These are phyloP conservation scores for Gorsachius magnificus DNA, from an alignment of 2,797 vertebrate genomes.

Conservation along the genomic window DNA sequence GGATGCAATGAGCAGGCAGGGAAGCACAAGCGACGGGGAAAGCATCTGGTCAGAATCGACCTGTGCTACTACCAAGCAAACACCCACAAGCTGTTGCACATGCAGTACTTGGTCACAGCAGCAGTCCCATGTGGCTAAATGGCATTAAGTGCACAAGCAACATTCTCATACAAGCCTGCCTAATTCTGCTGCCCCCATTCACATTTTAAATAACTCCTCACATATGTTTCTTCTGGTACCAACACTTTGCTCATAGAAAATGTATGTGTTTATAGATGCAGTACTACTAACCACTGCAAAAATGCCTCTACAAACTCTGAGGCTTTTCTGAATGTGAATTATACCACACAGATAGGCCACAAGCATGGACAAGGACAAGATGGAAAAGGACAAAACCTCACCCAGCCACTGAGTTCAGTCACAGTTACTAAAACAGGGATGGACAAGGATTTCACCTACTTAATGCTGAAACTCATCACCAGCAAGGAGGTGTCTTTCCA, in stretches of 20 bases:
- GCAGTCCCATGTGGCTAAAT: accelerated
- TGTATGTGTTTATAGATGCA: not conserved
- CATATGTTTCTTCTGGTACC: not conserved
- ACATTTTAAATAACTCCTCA: not conserved
- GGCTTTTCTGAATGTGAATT: not conserved
- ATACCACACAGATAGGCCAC: not conserved
- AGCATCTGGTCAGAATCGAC: not conserved
- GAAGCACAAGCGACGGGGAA: not conserved
- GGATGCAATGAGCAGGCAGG: not conserved
- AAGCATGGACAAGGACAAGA: not conserved
- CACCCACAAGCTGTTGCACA: not conserved
- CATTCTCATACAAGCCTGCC: not conserved
- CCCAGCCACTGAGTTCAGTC: not conserved
- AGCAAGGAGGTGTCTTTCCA: not conserved
- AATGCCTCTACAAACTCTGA: not conserved
- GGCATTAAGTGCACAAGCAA: not conserved
- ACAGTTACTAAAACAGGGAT: not conserved
- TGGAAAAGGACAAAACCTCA: not conserved
- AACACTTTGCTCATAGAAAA: not conserved
- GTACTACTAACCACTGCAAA: not conserved
- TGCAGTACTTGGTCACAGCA: not conserved
- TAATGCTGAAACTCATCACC: not conserved
- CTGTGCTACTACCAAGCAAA: not conserved
- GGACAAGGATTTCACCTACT: accelerated
- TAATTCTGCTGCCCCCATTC: not conserved